These are phyloP conservation scores for Odocoileus virginianus DNA, from an alignment of 2,113 vertebrate genomes.

Conservation along the genomic window DNA sequence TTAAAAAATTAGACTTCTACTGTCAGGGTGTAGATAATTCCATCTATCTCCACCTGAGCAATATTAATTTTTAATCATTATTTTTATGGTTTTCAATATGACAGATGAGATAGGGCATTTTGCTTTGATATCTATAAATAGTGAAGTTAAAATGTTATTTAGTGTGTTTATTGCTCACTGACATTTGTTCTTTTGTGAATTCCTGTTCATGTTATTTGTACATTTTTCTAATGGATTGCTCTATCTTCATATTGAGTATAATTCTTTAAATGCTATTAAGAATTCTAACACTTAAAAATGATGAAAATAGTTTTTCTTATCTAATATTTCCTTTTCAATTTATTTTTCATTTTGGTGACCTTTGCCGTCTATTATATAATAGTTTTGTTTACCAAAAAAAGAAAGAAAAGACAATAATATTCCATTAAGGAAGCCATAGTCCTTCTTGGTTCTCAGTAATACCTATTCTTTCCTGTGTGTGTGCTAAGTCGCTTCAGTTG, in stretches of 20 bases:
- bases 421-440: not conserved
- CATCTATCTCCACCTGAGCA: not conserved
- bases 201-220: not conserved
- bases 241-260: not conserved
- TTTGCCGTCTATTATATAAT: not conserved
- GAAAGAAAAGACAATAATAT: not conserved
- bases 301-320: not conserved
- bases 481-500: not conserved
- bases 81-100: not conserved
- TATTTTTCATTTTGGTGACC: not conserved
- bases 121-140: not conserved
- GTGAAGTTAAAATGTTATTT: not conserved
- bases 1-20: not conserved
- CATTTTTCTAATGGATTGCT: not conserved
- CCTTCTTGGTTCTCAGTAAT: not conserved
- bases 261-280: not conserved
- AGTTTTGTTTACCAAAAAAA: not conserved
- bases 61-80: not conserved
- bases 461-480: rapidly evolving
- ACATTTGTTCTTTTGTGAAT: not conserved
- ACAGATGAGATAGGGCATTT: not conserved
- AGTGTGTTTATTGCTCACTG: not conserved
- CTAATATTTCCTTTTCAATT: not conserved
- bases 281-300: not conserved
- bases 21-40: not conserved